Percentiles rank a stretch among this genome's conserved stretches.
These are phyloP conservation scores for Lycocerus yunnanus DNA, from an alignment of 2,888 invertebrate species.

Conservation along the genomic window DNA sequence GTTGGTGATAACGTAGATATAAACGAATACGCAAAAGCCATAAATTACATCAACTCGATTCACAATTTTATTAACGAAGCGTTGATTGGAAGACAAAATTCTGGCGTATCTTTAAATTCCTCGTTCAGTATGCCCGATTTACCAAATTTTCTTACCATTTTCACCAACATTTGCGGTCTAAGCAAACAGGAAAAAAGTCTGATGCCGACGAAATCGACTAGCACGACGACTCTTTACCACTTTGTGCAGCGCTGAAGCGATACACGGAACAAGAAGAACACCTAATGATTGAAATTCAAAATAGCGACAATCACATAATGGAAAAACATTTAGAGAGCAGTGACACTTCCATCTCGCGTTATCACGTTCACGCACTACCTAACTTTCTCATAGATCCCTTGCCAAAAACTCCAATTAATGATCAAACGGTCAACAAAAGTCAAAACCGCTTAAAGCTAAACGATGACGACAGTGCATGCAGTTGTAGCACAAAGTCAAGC, in stretches of 20 bases:
- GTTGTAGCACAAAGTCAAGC: background rate
- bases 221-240: background rate
- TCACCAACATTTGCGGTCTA: background rate
- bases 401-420: background rate
- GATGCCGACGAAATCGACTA: background rate
- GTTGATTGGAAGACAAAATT: background rate
- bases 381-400: background rate
- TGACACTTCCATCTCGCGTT: background rate
- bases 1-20: background rate
- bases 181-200: background rate
- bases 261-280: background rate
- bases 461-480: background rate
- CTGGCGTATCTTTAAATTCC: background rate
- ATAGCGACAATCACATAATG: background rate
- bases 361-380: background rate
- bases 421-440: background rate
- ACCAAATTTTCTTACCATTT: constrained; percentile 22
- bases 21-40: constrained; percentile 18
- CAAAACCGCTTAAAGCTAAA: background rate
- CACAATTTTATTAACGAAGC: constrained; percentile 22
- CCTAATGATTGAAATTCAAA: background rate
- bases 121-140: constrained; percentile 22
- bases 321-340: background rate
- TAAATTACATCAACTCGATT: constrained; percentile 32
- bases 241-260: background rate